Evolutionary conservation across 2,888 invertebrate species (phyloP).

Genomic region (Aleiodes leptofemur): DNA sequence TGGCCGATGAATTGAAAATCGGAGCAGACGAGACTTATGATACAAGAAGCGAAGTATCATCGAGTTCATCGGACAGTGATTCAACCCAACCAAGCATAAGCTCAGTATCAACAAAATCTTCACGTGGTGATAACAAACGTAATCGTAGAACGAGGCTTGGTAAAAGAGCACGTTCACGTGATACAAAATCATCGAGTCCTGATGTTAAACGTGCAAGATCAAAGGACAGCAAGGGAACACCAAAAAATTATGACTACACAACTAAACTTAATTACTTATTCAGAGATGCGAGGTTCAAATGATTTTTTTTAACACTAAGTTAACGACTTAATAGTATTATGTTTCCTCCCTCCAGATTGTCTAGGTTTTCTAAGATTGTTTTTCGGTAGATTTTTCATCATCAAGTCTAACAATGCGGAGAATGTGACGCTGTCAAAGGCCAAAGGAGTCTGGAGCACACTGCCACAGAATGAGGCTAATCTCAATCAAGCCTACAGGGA

Average conservation of each 20-base stretch:
- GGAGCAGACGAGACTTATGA: slow-evolving; percentile 87
- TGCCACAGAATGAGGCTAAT: slow-evolving; percentile 97
- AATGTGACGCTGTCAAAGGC: slow-evolving; percentile 96
- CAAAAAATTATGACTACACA: slow-evolving; percentile 88
- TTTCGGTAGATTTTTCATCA: slow-evolving; percentile 87
- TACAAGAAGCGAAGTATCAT: slow-evolving; percentile 92
- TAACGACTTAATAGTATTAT: slow-evolving; percentile 20
- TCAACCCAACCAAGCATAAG: slow-evolving; percentile 87
- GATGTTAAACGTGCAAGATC: slow-evolving; percentile 72
- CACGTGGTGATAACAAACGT: slow-evolving; percentile 71
- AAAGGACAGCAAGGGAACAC: slow-evolving; percentile 73
- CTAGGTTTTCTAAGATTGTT: slow-evolving; percentile 43
- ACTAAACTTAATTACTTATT: slow-evolving; percentile 96
- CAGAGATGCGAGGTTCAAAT: slow-evolving; percentile 84
- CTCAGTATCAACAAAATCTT: slow-evolving; percentile 85
- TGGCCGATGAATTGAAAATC: slow-evolving; percentile 87
- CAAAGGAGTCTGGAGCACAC: slow-evolving; percentile 98
- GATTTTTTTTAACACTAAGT: slow-evolving; percentile 24
- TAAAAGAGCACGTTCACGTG: slow-evolving; percentile 69
- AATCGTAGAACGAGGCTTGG: slow-evolving; percentile 66
- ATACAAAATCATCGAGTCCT: slow-evolving; percentile 71
- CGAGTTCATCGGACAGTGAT: slow-evolving; percentile 81
- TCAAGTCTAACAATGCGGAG: slow-evolving; percentile 98
- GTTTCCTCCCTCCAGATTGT: not conserved
- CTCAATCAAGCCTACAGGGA: slow-evolving; percentile 96